phyloP scores from a whole-genome alignment of 2,113 vertebrate species.

The Neomonachus schauinslandi region DNA sequence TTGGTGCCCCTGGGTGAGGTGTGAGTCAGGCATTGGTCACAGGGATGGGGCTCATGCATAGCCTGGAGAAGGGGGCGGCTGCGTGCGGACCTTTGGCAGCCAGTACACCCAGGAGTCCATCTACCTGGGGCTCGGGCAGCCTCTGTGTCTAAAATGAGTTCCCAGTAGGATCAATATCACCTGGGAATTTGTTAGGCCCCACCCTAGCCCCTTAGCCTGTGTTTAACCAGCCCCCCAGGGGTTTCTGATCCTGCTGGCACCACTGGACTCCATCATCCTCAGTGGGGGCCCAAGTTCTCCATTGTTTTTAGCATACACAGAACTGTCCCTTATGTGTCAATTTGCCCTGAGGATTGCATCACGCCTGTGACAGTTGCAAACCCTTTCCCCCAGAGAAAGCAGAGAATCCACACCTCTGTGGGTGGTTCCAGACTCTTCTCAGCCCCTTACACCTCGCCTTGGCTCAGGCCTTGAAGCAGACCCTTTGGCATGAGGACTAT shows the following conservation, averaged over 20 bases:
- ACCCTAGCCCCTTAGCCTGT: neutral
- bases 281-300: accelerated
- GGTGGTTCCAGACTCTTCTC: neutral
- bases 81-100: neutral
- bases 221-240: no score
- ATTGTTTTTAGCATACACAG: accelerated
- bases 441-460: accelerated
- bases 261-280: accelerated
- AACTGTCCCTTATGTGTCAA: neutral
- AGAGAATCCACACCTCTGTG: neutral
- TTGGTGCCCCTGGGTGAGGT: neutral
- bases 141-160: neutral
- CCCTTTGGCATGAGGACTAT: neutral
- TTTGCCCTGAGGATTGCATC: neutral
- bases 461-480: neutral
- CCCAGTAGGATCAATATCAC: neutral
- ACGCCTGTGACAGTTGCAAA: neutral
- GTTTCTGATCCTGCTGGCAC: neutral
- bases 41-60: neutral
- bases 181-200: neutral
- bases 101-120: neutral
- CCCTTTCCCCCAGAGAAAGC: neutral
- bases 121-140: neutral
- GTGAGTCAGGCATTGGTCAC: neutral
- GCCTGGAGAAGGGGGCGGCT: neutral